Base-by-base conservation (phyloP, 2,888 invertebrate genomes). In the Apoda limacodes region DNA sequence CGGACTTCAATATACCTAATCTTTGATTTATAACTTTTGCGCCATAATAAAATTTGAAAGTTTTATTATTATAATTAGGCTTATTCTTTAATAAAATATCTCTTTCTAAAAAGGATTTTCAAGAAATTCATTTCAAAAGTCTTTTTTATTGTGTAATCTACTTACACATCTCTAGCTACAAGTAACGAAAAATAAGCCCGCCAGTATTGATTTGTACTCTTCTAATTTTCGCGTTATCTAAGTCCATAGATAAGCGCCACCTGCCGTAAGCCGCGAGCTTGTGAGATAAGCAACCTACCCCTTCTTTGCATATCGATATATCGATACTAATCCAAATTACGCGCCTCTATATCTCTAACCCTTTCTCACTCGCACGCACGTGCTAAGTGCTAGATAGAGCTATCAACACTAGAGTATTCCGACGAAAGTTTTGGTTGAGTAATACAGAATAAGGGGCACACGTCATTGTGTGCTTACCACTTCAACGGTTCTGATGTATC, bases 191-290 rank as follows among this genome's bases (percentile, higher is more conserved):
- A 64, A 57, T 41, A 55, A 42, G 35, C 51, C 39, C 37, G 37
- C 30, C 43, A 46, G 52, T 76, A 76, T 78, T 66, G 76, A 78
- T 78, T 76, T 65, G 46, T 58, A 61, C 60, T 67, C 48, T 54
- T 61, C 52, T 52, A 65, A 66, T 65, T 68, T 68, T 55, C 48
- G 35, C 61, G 54, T 69, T 78, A 75, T 76, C 75, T 60, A 60
- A 63, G 60, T 50, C 52, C 46, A 29, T 22, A 46, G 74, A 76
- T 75, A 74, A 69, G 51, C 34, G 55, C 45, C 61, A 63, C 64
- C 64, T 66, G 65, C 55, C 57, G 53, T 51, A 53, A 45, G 50
- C 53, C 57, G 46, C 52, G 54, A 58, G 55, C 50, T 55, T 49
- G 58, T 61, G 42, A 55, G 64, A 71, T 71, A 71, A 66, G 45